Percentiles rank a stretch among this genome's conserved stretches.
Evolutionary conservation across 2,113 vertebrate species (phyloP).

Genomic region (Corythaeola cristata): DNA sequence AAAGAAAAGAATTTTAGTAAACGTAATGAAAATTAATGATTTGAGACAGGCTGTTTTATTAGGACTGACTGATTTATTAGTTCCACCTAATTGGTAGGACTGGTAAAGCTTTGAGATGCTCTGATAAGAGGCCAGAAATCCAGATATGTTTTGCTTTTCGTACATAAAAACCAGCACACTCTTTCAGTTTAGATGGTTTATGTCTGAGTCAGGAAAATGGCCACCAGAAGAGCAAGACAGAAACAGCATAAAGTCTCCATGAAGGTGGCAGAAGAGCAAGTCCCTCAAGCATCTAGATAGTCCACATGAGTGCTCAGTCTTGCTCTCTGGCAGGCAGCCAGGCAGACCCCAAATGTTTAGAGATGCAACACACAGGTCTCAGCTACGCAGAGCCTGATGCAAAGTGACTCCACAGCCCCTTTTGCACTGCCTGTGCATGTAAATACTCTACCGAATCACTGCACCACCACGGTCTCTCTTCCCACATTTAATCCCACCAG

Average conservation of each 20-base stretch:
- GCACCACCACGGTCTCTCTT: background rate
- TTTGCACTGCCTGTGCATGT: background rate
- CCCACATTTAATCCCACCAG: background rate
- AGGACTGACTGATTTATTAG: background rate
- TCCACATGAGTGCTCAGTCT: background rate
- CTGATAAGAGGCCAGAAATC: slow-evolving; percentile 13
- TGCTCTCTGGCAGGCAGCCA: background rate
- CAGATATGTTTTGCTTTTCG: background rate
- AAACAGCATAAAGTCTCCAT: background rate
- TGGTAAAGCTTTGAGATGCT: background rate
- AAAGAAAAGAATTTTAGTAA: background rate
- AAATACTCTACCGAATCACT: background rate
- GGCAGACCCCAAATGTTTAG: background rate
- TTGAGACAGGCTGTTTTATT: background rate
- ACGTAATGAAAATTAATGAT: background rate
- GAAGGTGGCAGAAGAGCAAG: background rate
- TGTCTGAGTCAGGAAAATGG: background rate
- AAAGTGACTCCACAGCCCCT: background rate
- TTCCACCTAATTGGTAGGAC: background rate
- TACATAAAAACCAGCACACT: background rate
- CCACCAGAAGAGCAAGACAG: background rate
- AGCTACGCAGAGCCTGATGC: background rate
- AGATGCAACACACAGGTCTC: background rate
- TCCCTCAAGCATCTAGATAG: background rate
- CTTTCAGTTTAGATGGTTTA: background rate